Evolutionary conservation across 64 coral and sea anemone species (phyloP), one percentile per base, ranked within the genome.

Genomic region (Acropora tenuis): DNA sequence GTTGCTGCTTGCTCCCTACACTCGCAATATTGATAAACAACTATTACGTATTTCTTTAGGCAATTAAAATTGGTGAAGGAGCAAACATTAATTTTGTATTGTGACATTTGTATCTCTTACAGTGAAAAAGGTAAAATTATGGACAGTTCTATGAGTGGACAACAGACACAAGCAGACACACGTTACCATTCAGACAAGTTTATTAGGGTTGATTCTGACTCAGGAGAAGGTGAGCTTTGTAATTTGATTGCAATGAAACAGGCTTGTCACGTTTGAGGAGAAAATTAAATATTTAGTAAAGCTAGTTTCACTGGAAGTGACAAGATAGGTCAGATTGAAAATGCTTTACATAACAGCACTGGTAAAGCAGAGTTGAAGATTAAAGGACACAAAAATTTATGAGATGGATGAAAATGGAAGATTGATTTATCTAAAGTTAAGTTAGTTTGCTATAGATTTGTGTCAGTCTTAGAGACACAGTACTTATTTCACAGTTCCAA

Each of bases 181-280:
- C 61, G 16, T 68, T 16, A 42, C 13, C 4, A 16, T 85, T 2
- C 63, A 40, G 45, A 85, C 44, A 85, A 69, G 60, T 49, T 9
- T 7, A 72, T 85, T 10, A 69, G 82, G 50, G 63, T 85, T 20
- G 65, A 85, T 72, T 85, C 82, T n/a, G n/a, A 18, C 47, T 13
- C 61, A 5, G 59, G 59, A 20, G 82, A 85, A 85, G 82, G 82
- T 85, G 17, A 85, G 17, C 8, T 13, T 63, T 63, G 60, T 63
- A 63, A 7, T 44, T 78, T 78, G 18, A 30, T 2, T 5, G 46
- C 10, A 77, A 48, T 2, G 12, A 77, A 30, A 77, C 44, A 77
- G 75, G 15, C 47, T 49, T 6, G 15, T 48, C 75, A 16, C 1
- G 75, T 48, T 78, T 15, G 16, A 48, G 2, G n/a, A 4, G 2